Conservation (phyloP, 2,797 vertebrate genomes). For the Falco cherrug region DNA sequence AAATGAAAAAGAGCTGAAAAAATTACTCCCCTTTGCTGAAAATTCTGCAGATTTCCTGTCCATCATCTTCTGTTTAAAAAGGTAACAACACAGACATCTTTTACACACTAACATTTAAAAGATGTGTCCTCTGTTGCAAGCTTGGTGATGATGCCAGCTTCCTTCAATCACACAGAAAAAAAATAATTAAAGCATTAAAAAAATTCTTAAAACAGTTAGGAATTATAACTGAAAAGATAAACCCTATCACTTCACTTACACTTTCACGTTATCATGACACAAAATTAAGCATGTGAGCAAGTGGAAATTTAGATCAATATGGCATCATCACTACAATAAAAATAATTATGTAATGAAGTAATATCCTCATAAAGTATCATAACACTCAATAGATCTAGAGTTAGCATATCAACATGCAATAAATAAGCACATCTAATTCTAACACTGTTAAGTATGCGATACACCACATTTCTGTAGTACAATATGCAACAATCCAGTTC, state of each 20-base stretch:
- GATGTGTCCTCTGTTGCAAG: neutral
- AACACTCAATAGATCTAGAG: neutral
- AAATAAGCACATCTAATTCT: neutral
- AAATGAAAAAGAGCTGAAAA: constrained; percentile 55
- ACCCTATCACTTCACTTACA: neutral
- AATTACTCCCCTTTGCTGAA: constrained; percentile 1
- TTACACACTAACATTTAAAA: neutral
- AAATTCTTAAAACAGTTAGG: neutral
- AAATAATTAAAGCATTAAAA: neutral
- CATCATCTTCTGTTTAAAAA: constrained; percentile 24
- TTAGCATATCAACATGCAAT: neutral
- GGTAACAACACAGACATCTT: neutral
- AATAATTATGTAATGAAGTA: neutral
- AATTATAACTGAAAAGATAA: neutral
- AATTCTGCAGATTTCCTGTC: constrained; percentile 15
- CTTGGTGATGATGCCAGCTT: neutral
- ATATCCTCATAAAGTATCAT: neutral
- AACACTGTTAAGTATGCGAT: neutral
- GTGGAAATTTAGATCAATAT: neutral
- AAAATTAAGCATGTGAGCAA: neutral
- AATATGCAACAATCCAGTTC: neutral
- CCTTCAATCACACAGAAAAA: neutral
- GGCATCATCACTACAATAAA: neutral
- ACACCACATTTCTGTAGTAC: neutral
- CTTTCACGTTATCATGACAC: neutral